Evolutionary conservation across 2,797 vertebrate species (phyloP).

Genomic region (Danio jaintianensis): DNA sequence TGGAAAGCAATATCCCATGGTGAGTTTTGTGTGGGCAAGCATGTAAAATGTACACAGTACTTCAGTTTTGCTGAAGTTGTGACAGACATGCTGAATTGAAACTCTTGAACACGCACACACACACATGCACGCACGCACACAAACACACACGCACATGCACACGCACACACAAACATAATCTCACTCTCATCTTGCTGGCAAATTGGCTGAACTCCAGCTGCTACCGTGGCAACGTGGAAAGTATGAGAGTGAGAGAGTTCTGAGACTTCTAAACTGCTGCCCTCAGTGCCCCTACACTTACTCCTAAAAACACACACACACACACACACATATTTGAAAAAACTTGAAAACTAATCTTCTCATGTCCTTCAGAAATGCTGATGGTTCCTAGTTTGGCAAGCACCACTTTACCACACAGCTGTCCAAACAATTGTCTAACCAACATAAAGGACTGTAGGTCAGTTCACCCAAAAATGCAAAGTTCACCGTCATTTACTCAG

Average conservation of each 20-base stretch:
- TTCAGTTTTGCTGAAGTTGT: conserved; percentile 39
- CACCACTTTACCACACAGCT: neutral
- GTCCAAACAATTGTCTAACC: conserved; percentile 10
- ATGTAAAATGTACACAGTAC: neutral
- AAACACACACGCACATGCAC: conserved; percentile 42
- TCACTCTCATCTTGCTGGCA: neutral
- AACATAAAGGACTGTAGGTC: neutral
- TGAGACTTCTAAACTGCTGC: conserved; percentile 18
- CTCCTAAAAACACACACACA: conserved; percentile 1
- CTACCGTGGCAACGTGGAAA: conserved; percentile 54
- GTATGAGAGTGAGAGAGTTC: conserved; percentile 9
- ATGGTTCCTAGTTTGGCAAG: neutral
- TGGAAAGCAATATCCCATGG: too few relatives aligned
- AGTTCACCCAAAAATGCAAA: neutral
- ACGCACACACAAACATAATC: conserved; percentile 28
- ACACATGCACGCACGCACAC: too few relatives aligned
- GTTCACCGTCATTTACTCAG: neutral
- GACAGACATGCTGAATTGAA: conserved; percentile 56
- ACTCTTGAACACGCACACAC: too few relatives aligned
- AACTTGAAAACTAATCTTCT: neutral
- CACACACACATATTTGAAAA: neutral
- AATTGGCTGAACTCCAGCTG: conserved; percentile 46
- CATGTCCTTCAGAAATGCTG: conserved; percentile 4
- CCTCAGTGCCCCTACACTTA: neutral
- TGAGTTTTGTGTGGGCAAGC: neutral